Percentiles rank a stretch among this genome's conserved stretches.
Evolutionary conservation across 2,113 vertebrate species (phyloP).

Genomic region (Rhabdomys dilectus): DNA sequence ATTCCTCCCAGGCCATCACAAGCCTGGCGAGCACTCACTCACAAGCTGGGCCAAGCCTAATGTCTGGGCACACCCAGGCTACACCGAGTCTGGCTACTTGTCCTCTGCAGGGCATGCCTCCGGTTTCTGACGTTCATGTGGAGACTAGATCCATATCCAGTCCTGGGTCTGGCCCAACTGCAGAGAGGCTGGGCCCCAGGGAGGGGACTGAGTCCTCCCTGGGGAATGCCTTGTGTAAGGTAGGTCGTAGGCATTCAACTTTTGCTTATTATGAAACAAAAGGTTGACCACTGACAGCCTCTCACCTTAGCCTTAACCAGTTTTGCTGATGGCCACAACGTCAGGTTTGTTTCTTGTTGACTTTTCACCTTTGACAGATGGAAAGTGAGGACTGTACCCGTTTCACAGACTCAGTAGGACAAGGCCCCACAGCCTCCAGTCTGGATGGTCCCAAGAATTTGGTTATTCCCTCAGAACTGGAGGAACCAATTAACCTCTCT

Average conservation of each 20-base stretch:
- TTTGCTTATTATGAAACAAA: constrained; percentile 2
- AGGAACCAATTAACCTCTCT: constrained; percentile 91
- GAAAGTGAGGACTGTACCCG: constrained; percentile 85
- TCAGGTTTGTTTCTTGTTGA: constrained; percentile 49
- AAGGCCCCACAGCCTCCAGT: constrained; percentile 58
- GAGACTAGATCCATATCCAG: constrained; percentile 84
- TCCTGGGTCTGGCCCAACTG: constrained; percentile 65
- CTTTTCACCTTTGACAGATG: constrained; percentile 74
- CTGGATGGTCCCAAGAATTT: constrained; percentile 82
- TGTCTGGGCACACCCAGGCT: constrained; percentile 59
- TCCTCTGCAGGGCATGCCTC: constrained; percentile 68
- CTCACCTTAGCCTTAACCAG: background rate
- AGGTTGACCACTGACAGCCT: background rate
- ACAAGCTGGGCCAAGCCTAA: constrained; percentile 31
- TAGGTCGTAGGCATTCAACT: constrained; percentile 71
- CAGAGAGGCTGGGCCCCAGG: constrained; percentile 81
- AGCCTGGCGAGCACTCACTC: constrained; percentile 55
- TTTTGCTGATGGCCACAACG: constrained; percentile 1
- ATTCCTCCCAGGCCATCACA: constrained; percentile 41
- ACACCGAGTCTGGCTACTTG: constrained; percentile 50
- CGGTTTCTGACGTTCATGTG: constrained; percentile 82
- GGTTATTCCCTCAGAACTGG: constrained; percentile 85
- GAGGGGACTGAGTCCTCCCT: constrained; percentile 80
- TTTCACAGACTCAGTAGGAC: constrained; percentile 78
- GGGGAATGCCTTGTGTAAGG: constrained; percentile 88